phyloP scores from a whole-genome alignment of 2,797 vertebrate species.

The Calcarius lapponicus region DNA sequence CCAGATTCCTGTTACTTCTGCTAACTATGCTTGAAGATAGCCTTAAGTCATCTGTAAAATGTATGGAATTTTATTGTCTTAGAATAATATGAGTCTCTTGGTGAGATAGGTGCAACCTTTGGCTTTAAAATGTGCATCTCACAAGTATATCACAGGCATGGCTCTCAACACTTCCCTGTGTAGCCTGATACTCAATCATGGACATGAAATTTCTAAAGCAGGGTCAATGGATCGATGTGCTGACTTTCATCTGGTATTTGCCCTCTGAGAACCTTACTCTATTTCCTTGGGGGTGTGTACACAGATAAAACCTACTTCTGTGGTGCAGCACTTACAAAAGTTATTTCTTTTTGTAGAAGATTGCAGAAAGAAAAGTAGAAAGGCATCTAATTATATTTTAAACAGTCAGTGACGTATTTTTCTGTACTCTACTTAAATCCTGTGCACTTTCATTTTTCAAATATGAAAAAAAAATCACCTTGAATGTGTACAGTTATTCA shows the following conservation, averaged over 20 bases:
- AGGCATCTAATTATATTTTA: conserved; percentile 5
- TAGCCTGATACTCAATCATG: not conserved
- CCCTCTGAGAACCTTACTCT: not conserved
- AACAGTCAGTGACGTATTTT: not conserved
- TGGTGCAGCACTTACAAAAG: not conserved
- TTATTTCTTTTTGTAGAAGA: not conserved
- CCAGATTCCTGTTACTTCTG: not conserved
- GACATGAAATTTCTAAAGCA: not conserved
- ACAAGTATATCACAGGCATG: not conserved
- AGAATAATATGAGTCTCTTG: not conserved
- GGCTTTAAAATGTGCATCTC: not conserved
- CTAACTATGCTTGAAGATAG: not conserved
- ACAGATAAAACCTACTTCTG: not conserved
- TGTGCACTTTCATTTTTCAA: not conserved
- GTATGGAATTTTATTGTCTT: not conserved
- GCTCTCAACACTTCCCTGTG: not conserved
- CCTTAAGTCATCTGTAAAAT: not conserved
- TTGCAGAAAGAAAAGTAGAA: not conserved
- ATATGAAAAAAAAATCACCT: not conserved
- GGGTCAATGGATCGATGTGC: not conserved
- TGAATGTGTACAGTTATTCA: conserved; percentile 31
- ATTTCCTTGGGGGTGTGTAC: not conserved
- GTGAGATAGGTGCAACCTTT: not conserved
- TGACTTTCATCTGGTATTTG: not conserved
- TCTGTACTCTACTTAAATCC: not conserved